Evolutionary conservation across 1,140 invertebrate genomes (phyloP).

Genomic region (Mercenaria mercenaria): DNA sequence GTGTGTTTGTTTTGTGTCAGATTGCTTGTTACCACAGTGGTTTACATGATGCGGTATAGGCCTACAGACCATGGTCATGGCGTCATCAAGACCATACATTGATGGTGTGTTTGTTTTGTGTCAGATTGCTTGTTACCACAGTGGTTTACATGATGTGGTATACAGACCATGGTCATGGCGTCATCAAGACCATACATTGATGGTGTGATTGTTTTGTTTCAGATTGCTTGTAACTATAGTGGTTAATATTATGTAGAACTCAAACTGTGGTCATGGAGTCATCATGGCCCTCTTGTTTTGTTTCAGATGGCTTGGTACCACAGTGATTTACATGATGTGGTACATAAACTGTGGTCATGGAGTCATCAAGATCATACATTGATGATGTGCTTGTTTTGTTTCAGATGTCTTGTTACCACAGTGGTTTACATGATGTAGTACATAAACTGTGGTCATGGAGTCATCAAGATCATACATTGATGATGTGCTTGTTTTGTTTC

Average conservation of each 20-base stretch:
- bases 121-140: constrained; percentile 80
- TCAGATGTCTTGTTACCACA: constrained; percentile 79
- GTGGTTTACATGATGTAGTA: constrained; percentile 75
- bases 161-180: constrained; percentile 83
- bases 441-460: constrained; percentile 83
- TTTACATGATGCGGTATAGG: constrained; percentile 75
- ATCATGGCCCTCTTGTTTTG: constrained; percentile 75
- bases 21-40: constrained; percentile 79
- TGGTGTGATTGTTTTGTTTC: constrained; percentile 75
- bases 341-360: constrained; percentile 83
- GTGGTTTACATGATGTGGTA: constrained; percentile 76
- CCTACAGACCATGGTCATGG: constrained; percentile 83
- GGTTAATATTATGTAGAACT: constrained; percentile 77
- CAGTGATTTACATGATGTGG: constrained; percentile 74
- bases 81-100: constrained; percentile 77
- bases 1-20: constrained; percentile 76
- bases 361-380: constrained; percentile 77
- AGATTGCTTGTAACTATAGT: constrained; percentile 80
- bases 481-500: constrained; percentile 77
- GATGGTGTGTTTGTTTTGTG: constrained; percentile 76
- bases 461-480: constrained; percentile 76
- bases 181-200: constrained; percentile 75
- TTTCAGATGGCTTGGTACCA: constrained; percentile 80
- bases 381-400: constrained; percentile 65
- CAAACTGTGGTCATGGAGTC: constrained; percentile 83